Evolutionary conservation across 1,140 invertebrate genomes (phyloP).

Genomic region (Hypothenemus hampei): DNA sequence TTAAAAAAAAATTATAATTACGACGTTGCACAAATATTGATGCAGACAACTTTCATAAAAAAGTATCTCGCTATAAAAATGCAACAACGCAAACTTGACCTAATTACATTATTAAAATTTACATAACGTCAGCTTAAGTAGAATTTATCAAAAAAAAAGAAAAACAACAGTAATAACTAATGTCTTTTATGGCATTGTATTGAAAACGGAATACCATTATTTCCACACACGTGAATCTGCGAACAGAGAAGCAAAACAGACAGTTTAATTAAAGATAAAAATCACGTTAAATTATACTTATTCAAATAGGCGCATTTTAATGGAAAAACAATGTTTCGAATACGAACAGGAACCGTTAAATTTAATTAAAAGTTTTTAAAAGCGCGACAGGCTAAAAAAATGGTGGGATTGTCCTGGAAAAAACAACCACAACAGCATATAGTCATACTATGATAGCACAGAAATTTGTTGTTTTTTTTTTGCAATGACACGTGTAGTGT

Average conservation of each 20-base stretch:
- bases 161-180: no score
- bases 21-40: no score
- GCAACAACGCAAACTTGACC: no score
- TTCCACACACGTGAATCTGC: constrained; percentile 5
- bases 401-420: background rate
- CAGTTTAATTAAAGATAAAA: constrained; percentile 28
- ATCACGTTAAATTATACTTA: constrained; percentile 22
- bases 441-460: background rate
- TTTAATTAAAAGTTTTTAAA: constrained; percentile 23
- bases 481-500: background rate
- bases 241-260: constrained; percentile 23
- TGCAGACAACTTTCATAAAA: no score
- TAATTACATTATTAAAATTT: no score
- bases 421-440: background rate
- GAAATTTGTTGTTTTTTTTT: no score
- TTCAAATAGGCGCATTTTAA: constrained; percentile 27
- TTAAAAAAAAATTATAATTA: no score
- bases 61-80: no score
- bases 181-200: no score
- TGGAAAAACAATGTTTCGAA: constrained; percentile 27
- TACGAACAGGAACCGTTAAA: constrained; percentile 17
- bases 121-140: no score
- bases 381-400: constrained; percentile 15
- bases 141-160: no score
- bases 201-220: constrained; percentile 21